Evolutionary conservation across 1,140 invertebrate genomes (phyloP).

Genomic region (Tribolium madens): DNA sequence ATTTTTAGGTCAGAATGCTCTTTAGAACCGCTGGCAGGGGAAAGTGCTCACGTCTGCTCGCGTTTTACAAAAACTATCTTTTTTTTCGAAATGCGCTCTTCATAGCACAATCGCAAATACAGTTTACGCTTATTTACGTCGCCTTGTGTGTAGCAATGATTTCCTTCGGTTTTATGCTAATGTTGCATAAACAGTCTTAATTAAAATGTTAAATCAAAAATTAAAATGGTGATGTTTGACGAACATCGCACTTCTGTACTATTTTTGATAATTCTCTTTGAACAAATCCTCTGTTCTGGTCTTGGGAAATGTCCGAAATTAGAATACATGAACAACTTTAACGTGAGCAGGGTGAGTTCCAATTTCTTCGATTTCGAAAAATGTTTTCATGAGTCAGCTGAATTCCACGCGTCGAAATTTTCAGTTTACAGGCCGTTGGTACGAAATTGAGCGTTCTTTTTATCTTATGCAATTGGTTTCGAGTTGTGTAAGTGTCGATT

Average conservation of each 20-base stretch:
- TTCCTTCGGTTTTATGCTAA: slow-evolving; percentile 25
- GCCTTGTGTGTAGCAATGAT: background rate
- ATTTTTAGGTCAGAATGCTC: too few relatives aligned
- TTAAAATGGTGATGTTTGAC: slow-evolving; percentile 43
- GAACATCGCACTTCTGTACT: slow-evolving; percentile 36
- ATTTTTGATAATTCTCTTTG: slow-evolving; percentile 14
- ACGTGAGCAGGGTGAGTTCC: slow-evolving; percentile 70
- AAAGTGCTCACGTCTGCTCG: too few relatives aligned
- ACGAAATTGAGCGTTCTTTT: slow-evolving; percentile 79
- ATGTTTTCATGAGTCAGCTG: slow-evolving; percentile 15
- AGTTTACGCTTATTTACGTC: background rate
- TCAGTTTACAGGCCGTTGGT: slow-evolving; percentile 78
- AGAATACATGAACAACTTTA: slow-evolving; percentile 71
- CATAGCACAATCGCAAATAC: background rate
- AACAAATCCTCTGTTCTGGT: slow-evolving; percentile 60
- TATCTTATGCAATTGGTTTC: slow-evolving; percentile 76
- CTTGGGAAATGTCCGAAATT: slow-evolving; percentile 73
- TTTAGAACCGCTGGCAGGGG: too few relatives aligned
- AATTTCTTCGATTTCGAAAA: background rate
- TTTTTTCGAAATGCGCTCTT: background rate
- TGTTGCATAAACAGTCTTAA: slow-evolving; percentile 5
- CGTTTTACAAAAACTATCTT: too few relatives aligned
- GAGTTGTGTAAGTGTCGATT: slow-evolving; percentile 74
- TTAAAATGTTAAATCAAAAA: slow-evolving; percentile 32
- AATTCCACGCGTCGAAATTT: slow-evolving; percentile 4